phyloP scores from a whole-genome alignment of 2,113 vertebrate species.

The Labrus mixtus region DNA sequence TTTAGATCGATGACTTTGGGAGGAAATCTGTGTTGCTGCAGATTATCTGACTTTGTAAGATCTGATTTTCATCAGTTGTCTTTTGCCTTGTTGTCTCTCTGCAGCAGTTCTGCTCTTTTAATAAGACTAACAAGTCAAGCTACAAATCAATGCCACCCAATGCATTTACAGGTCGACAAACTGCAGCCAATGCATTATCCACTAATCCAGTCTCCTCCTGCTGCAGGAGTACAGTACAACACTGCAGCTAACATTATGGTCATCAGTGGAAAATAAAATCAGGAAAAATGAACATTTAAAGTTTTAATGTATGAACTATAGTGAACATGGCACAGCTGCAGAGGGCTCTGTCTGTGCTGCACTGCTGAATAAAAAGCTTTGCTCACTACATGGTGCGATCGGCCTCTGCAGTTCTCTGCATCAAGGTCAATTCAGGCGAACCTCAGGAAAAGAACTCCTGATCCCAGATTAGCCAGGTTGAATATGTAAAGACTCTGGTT shows the following conservation, averaged over 20 bases:
- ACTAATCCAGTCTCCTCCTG: conserved; percentile 48
- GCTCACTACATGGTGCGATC: conserved; percentile 20
- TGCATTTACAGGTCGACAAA: conserved; percentile 52
- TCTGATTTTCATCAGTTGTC: conserved; percentile 8
- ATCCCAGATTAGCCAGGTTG: conserved; percentile 51
- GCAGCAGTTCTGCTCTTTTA: conserved; percentile 47
- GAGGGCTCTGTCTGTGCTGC: conserved; percentile 2
- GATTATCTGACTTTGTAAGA: conserved; percentile 35
- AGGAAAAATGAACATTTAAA: background rate
- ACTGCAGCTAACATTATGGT: background rate
- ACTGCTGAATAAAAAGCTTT: conserved; percentile 8
- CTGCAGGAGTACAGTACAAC: conserved; percentile 10
- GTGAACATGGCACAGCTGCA: background rate
- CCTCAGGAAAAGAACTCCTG: conserved; percentile 32
- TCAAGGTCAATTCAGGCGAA: conserved; percentile 52
- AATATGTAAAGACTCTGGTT: conserved; percentile 14
- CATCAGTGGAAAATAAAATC: conserved; percentile 3
- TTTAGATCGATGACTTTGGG: conserved; percentile 54
- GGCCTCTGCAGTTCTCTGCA: conserved; percentile 43
- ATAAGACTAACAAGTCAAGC: conserved; percentile 45
- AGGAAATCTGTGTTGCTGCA: conserved; percentile 34
- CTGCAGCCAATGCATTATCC: conserved; percentile 51
- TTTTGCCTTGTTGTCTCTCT: conserved; percentile 19
- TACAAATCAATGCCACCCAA: conserved; percentile 57
- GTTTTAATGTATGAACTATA: background rate